Evolutionary conservation across 2,888 invertebrate genomes (phyloP).

Genomic region (Hirtodrosophila histrioides): DNA sequence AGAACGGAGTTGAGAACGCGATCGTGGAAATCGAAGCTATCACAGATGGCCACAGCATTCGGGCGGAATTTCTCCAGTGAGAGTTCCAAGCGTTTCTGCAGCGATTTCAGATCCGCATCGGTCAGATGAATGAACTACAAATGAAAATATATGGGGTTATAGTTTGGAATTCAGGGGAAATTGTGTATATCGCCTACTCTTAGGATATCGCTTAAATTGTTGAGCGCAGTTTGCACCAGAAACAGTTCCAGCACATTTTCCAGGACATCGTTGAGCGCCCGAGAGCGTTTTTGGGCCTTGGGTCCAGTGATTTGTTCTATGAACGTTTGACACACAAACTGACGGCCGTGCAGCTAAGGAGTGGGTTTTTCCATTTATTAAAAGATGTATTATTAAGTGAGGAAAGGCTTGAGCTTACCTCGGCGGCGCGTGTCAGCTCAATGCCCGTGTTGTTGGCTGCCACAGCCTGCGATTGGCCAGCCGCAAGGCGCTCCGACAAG

Average conservation of each 20-base stretch:
- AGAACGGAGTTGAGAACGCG: slow-evolving; percentile 90
- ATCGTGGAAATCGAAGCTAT: slow-evolving; percentile 94
- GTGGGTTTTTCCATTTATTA: too few relatives aligned
- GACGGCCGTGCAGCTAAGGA: slow-evolving; percentile 91
- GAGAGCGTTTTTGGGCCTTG: slow-evolving; percentile 85
- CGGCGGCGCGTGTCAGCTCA: slow-evolving; percentile 91
- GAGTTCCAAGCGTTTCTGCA: slow-evolving; percentile 90
- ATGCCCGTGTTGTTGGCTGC: slow-evolving; percentile 95
- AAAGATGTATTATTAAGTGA: not conserved
- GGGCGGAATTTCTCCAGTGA: slow-evolving; percentile 90
- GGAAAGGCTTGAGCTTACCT: slow-evolving; percentile 85
- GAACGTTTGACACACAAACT: slow-evolving; percentile 90
- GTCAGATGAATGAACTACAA: slow-evolving; percentile 70
- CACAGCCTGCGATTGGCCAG: slow-evolving; percentile 88
- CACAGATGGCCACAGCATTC: slow-evolving; percentile 95
- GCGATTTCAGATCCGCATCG: slow-evolving; percentile 74
- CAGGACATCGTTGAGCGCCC: slow-evolving; percentile 87
- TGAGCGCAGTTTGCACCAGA: slow-evolving; percentile 90
- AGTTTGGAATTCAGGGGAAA: too few relatives aligned
- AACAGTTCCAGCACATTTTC: slow-evolving; percentile 91
- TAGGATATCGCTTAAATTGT: slow-evolving; percentile 90
- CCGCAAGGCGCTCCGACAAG: slow-evolving; percentile 88
- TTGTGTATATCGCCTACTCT: slow-evolving; percentile 85
- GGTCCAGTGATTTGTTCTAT: slow-evolving; percentile 85
- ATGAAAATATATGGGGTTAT: not conserved